Base-by-base conservation (phyloP, 1,140 invertebrate species). In the Meloidogyne hapla region DNA sequence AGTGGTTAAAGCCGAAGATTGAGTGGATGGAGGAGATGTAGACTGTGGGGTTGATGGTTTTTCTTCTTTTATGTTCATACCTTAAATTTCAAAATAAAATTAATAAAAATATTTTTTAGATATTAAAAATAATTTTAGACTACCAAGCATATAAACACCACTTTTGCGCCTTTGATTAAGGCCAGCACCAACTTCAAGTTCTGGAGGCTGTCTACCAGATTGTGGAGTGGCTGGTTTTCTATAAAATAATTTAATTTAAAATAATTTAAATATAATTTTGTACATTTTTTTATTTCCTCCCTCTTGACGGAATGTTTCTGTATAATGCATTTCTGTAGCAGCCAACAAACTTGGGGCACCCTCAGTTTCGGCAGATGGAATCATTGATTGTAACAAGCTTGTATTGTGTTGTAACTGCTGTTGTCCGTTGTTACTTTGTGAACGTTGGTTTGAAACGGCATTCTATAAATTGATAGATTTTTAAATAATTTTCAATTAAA, bases 241-340 rank as follows among this genome's bases (percentile, higher is more conserved):
- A 6, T 8, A 56, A 21, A 56, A 18, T 3, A 18, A 6, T 33
- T 33, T 33, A 48, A 48, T 18, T 48, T 48, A n/a, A 18, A 48
- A 48, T 48, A n/a, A 21, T n/a, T n/a, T n/a, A n/a, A 65, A 45
- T 25, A 4, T 38, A 38, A 38, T 45, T n/a, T 56, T 56, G 10
- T 21, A 40, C 26, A 6, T 75, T 61, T 77, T 77, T 23, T 9
- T 33, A 21, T 62, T 76, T 61, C 9, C 56, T 61, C 28, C 64
- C 18, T 73, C 65, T 13, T 45, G 21, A 18, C 68, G 40, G 38
- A 78, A 78, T 12, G 77, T 78, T 40, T 82, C 82, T 12, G 77
- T 83, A 74, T 82, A 83, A 74, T 82, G 79, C 77, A 83, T 77
- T 64, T 82, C 81, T 21, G 82, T 81, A n/a, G 80, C 80, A 12